Percentiles rank a stretch among this genome's conserved stretches.
Conservation (phyloP, 2,113 vertebrate genomes). For the Neomonachus schauinslandi region DNA sequence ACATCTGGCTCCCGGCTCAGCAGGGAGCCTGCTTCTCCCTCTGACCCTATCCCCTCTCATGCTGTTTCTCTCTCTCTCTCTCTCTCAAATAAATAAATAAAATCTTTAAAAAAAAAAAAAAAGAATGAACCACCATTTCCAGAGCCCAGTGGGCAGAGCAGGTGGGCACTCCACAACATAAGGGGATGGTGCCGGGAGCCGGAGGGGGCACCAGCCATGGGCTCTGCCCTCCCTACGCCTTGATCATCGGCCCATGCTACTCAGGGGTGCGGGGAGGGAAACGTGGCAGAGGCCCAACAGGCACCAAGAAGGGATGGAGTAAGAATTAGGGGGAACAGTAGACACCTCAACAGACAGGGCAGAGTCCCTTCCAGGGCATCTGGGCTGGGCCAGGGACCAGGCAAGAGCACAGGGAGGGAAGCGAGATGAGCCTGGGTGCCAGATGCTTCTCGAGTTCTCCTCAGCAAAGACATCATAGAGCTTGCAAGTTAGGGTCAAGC, state of each 20-base stretch:
- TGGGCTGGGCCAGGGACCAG: background rate
- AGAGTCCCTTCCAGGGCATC: background rate
- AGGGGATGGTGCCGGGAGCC: background rate
- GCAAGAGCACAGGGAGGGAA: too few relatives aligned
- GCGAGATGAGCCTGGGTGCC: too few relatives aligned
- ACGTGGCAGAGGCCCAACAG: background rate
- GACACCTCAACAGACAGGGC: background rate
- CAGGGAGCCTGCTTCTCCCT: too few relatives aligned
- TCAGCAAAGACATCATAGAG: background rate
- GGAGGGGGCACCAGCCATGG: rapidly evolving
- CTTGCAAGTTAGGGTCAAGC: background rate
- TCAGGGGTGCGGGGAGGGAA: too few relatives aligned
- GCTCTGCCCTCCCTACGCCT: background rate
- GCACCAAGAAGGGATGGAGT: background rate
- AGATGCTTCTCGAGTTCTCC: background rate
- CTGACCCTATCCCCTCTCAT: too few relatives aligned
- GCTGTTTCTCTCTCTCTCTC: too few relatives aligned
- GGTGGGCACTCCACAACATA: too few relatives aligned
- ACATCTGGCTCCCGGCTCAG: too few relatives aligned
- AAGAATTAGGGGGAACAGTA: rapidly evolving
- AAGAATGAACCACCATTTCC: background rate
- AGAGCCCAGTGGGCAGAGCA: background rate
- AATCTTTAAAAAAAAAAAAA: too few relatives aligned
- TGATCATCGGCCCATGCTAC: background rate
- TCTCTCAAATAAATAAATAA: too few relatives aligned